Evolutionary conservation across 2,797 vertebrate genomes (phyloP).

Genomic region (Melanotaenia nigrans): DNA sequence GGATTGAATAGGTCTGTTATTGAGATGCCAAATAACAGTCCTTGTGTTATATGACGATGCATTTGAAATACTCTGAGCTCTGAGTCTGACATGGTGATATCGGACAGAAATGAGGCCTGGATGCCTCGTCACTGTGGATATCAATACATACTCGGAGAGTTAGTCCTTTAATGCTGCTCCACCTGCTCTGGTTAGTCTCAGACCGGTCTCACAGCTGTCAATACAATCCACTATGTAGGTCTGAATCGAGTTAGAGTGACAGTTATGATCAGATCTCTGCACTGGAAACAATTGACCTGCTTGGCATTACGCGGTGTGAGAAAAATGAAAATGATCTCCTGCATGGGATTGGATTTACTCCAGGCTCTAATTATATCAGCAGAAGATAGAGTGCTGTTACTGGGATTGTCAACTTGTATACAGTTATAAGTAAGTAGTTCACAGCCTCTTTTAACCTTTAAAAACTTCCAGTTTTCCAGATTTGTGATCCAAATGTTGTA

Average conservation of each 20-base stretch:
- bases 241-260: slow-evolving; percentile 53
- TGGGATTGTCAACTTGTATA: not conserved
- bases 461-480: no score
- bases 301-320: slow-evolving; percentile 4
- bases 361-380: not conserved
- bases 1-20: no score
- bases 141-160: slow-evolving; percentile 26
- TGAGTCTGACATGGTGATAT: not conserved
- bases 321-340: not conserved
- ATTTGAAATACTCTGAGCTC: no score
- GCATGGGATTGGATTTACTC: not conserved
- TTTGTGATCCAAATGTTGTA: no score
- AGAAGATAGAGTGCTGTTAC: not conserved
- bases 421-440: not conserved
- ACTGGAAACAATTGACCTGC: slow-evolving; percentile 53
- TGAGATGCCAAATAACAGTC: no score
- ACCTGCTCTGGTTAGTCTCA: slow-evolving; percentile 71
- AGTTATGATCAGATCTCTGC: slow-evolving; percentile 27
- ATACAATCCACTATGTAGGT: slow-evolving; percentile 19
- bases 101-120: slow-evolving; percentile 1
- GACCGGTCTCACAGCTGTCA: slow-evolving; percentile 28
- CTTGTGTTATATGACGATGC: no score
- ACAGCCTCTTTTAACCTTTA: not conserved
- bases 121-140: slow-evolving; percentile 16
- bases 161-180: slow-evolving; percentile 22